phyloP scores from a whole-genome alignment of 1,140 invertebrate species.

The Sinella curviseta region DNA sequence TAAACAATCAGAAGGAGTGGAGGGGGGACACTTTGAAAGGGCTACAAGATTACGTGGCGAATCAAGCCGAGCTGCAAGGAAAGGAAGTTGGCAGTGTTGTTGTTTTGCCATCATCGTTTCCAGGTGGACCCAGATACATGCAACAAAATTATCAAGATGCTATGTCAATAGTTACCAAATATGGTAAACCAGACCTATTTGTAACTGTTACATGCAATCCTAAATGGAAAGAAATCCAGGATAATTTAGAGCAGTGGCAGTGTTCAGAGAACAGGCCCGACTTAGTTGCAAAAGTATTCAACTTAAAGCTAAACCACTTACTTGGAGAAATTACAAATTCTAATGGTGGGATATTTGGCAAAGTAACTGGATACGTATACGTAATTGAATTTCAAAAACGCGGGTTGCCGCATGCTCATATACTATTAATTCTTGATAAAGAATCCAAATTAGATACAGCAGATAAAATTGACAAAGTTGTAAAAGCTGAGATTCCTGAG shows the following conservation, averaged over 20 bases:
- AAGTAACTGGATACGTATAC: conserved; percentile 35
- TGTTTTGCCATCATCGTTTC: conserved; percentile 30
- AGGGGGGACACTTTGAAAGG: conserved; percentile 46
- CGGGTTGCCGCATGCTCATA: conserved; percentile 52
- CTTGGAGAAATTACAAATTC: conserved; percentile 55
- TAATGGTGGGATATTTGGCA: conserved; percentile 46
- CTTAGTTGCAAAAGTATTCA: conserved; percentile 58
- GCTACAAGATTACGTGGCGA: conserved; percentile 42
- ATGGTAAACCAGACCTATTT: conserved; percentile 55
- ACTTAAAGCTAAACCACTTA: conserved; percentile 57
- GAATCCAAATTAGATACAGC: conserved; percentile 36
- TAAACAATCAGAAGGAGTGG: conserved; percentile 46
- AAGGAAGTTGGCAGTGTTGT: background rate
- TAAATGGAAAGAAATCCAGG: conserved; percentile 55
- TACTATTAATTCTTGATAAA: conserved; percentile 46
- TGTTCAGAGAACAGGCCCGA: conserved; percentile 52
- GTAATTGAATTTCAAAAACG: conserved; percentile 52
- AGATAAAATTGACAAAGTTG: conserved; percentile 38
- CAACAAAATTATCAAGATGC: conserved; percentile 53
- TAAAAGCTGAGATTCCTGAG: conserved; percentile 38
- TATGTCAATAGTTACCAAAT: conserved; percentile 52
- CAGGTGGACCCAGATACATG: conserved; percentile 51
- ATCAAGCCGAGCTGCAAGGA: background rate
- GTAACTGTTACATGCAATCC: conserved; percentile 58
- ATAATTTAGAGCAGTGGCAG: conserved; percentile 50